Conservation (phyloP, 2,888 invertebrate species). For the Gonocerus acuteangulatus region DNA sequence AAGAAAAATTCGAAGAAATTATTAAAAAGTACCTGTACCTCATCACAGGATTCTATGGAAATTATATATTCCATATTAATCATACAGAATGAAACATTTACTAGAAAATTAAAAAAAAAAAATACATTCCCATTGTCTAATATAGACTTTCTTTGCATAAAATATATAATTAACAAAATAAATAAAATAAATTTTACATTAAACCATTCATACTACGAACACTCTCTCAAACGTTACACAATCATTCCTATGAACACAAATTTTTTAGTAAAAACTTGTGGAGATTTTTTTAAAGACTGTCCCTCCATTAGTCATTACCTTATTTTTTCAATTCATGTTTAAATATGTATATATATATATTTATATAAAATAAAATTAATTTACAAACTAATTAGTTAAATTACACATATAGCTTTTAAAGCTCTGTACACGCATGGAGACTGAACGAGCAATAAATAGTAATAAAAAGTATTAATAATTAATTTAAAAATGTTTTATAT, state of each 20-base stretch:
- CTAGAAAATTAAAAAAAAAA: constrained; percentile 22
- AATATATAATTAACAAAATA: constrained; percentile 26
- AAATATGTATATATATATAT: constrained; percentile 7
- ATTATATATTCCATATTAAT: background rate
- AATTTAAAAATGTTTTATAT: background rate
- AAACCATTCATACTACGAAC: constrained; percentile 8
- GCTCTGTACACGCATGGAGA: constrained; percentile 16
- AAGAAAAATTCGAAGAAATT: constrained; percentile 1
- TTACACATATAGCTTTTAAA: constrained; percentile 26
- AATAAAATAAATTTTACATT: constrained; percentile 15
- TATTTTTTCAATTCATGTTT: constrained; percentile 9
- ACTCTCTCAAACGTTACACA: constrained; percentile 1
- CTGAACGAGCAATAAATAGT: background rate
- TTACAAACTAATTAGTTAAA: constrained; percentile 26
- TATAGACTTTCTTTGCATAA: constrained; percentile 31
- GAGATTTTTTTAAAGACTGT: constrained; percentile 31
- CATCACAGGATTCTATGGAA: constrained; percentile 8
- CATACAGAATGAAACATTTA: constrained; percentile 13
- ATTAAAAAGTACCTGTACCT: constrained; percentile 15
- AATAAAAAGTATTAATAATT: constrained; percentile 15
- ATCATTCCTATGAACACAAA: constrained; percentile 17
- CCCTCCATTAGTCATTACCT: constrained; percentile 32
- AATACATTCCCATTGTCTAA: constrained; percentile 33
- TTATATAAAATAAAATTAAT: constrained; percentile 18
- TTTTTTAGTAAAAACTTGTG: constrained; percentile 18